phyloP scores from a whole-genome alignment of 2,888 invertebrate genomes.

The Sepioteuthis lessoniana region DNA sequence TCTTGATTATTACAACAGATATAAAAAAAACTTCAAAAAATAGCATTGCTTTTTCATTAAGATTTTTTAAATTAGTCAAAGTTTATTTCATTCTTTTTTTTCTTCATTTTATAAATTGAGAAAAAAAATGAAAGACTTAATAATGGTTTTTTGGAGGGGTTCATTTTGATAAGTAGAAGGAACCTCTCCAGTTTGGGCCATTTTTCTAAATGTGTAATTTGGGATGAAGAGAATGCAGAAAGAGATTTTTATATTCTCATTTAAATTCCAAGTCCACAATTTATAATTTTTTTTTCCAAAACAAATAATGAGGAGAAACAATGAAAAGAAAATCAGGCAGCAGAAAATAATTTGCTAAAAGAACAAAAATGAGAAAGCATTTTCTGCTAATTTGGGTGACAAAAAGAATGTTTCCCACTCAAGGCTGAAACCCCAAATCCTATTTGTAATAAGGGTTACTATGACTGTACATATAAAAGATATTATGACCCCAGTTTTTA shows the following conservation, averaged over 20 bases:
- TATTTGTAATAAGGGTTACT: background rate
- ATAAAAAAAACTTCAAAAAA: background rate
- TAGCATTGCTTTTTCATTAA: constrained; percentile 20
- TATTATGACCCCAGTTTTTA: background rate
- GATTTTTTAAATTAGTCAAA: background rate
- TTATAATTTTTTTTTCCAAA: background rate
- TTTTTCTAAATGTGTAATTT: background rate
- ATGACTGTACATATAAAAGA: background rate
- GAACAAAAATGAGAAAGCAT: background rate
- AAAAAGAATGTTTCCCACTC: background rate
- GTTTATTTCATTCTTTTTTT: background rate
- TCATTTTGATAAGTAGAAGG: constrained; percentile 23
- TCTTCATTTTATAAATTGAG: background rate
- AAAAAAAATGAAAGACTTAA: background rate
- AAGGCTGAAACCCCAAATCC: background rate
- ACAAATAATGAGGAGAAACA: background rate
- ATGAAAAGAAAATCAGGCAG: background rate
- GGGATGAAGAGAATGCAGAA: background rate
- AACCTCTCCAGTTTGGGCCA: constrained; percentile 20
- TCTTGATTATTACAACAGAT: background rate
- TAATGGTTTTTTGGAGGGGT: constrained; percentile 2
- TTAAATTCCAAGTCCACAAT: background rate
- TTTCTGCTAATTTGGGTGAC: background rate
- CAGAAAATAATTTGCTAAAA: background rate
- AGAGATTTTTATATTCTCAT: background rate